Base-by-base conservation (phyloP, 2,888 invertebrate species). In the Brachyopa scutellaris region DNA sequence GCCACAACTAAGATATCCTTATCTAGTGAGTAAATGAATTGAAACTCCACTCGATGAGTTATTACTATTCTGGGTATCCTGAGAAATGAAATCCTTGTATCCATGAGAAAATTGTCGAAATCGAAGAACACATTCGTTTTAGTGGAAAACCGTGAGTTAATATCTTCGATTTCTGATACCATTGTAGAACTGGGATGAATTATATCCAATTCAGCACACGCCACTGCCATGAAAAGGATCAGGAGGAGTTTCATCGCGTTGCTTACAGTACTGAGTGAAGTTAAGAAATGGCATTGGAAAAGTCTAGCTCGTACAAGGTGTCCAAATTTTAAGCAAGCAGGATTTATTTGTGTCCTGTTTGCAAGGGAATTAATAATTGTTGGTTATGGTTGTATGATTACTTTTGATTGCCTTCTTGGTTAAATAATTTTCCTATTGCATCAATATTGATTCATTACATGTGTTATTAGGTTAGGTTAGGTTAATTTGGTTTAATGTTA, bases 81-180 rank as follows among this genome's bases (percentile, higher is more conserved):
- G 2, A 53, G 11, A n/a, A 5, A n/a, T n/a, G n/a, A n/a, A n/a
- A n/a, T n/a, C n/a, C n/a, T n/a, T n/a, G n/a, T n/a, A n/a, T n/a
- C n/a, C n/a, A n/a, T n/a, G n/a, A 72, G 9, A 21, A 2, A 17
- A 3, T 38, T 9, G 2, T 53, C 45, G 8, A 62, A 40, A 8
- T 62, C 53, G 2, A 62, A 45, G 53, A 72, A 72, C 9, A 72
- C 62, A 11, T 72, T 72, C 1, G 72, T 72, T 36, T 61, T 26
- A 1, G 62, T 26, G 8, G 36, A n/a, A 8, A 17, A 72, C n/a
- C 9, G 53, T 0, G 33, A 9, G 19, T 72, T 72, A 11, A 62
- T 45, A 8, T 42, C 53, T 11, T 45, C 2, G 1, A 62, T 62
- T 38, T 31, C 40, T 2, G 15, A 11, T 38, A 49, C 13, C n/a